Evolutionary conservation across 2,888 invertebrate species (phyloP).

Genomic region (Calliopum simillimum): DNA sequence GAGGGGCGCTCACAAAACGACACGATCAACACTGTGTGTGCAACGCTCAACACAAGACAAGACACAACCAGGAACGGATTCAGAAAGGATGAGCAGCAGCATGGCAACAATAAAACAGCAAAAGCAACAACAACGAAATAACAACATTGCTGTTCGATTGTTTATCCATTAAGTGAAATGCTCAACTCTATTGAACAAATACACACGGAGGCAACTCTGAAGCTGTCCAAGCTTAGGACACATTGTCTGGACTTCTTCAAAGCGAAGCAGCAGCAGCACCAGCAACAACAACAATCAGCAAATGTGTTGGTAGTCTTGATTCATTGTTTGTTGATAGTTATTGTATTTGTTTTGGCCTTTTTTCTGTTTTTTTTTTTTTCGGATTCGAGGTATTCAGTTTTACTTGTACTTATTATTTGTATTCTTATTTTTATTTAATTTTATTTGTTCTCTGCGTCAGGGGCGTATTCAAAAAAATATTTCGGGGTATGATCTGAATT

Average conservation of each 20-base stretch:
- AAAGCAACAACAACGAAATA: not conserved
- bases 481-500: no score
- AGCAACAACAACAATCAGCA: no score
- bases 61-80: not conserved
- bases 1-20: conserved; percentile 64
- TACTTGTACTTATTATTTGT: no score
- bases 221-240: conserved; percentile 9
- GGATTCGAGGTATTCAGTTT: no score
- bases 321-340: no score
- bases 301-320: no score
- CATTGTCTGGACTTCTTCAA: conserved; percentile 21
- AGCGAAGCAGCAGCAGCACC: not conserved
- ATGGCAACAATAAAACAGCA: not conserved
- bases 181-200: no score
- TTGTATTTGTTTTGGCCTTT: no score
- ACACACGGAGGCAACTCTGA: conserved; percentile 7
- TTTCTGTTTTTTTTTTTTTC: no score
- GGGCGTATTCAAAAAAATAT: no score
- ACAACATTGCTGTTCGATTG: conserved; percentile 27
- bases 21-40: conserved; percentile 61
- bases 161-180: conserved; percentile 24
- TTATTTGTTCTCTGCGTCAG: no score
- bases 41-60: conserved; percentile 22
- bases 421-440: no score
- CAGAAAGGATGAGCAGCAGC: conserved; percentile 10